Percentiles rank a stretch among this genome's conserved stretches.
phyloP scores from a whole-genome alignment of 2,797 vertebrate species.

The Betta splendens region DNA sequence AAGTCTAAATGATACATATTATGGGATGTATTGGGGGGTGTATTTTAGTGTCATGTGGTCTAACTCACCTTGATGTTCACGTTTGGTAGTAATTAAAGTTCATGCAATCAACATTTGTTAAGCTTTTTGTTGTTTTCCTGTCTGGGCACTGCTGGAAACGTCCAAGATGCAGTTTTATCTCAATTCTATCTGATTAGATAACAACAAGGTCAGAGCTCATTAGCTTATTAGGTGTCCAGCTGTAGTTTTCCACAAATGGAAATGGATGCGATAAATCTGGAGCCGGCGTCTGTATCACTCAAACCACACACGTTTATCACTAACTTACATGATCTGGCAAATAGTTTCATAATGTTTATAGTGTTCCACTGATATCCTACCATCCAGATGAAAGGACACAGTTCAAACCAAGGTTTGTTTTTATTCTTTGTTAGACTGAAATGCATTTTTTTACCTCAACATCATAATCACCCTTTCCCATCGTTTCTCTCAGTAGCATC shows the following conservation, averaged over 20 bases:
- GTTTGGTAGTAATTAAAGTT: too few species aligned
- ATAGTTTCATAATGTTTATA: constrained; percentile 28
- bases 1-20: not conserved
- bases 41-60: not conserved
- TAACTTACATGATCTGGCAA: not conserved
- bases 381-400: too few species aligned
- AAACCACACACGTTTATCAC: constrained; percentile 28
- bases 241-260: constrained; percentile 36
- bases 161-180: constrained; percentile 1
- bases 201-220: constrained; percentile 56
- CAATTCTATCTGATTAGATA: constrained; percentile 12
- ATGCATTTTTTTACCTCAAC: not conserved
- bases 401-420: too few species aligned
- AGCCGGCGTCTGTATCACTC: constrained; percentile 31
- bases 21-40: constrained; percentile 2
- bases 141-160: constrained; percentile 5
- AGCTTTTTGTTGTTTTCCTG: constrained; percentile 1
- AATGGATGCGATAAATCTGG: constrained; percentile 25
- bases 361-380: too few species aligned
- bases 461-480: not conserved
- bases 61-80: not conserved
- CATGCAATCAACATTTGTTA: not conserved
- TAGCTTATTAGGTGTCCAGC: not conserved
- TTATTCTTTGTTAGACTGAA: not conserved
- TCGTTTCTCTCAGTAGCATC: constrained; percentile 1